Conservation (phyloP, 2,113 vertebrate genomes). For the Orthonyx spaldingii region DNA sequence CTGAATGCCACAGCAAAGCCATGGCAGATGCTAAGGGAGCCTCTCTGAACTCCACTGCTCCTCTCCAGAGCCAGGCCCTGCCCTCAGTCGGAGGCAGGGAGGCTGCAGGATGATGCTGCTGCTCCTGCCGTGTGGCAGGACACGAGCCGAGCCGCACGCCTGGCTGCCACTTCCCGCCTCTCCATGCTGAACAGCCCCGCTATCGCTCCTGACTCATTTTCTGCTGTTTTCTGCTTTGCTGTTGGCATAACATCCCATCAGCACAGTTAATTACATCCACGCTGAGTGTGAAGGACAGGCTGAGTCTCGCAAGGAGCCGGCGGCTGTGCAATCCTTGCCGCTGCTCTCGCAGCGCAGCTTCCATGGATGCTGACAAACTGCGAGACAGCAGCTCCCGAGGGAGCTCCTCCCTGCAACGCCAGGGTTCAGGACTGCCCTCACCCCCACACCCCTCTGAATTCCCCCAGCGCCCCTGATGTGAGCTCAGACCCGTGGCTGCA, state of each 20-base stretch:
- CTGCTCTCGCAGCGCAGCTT: conserved; percentile 30
- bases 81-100: background rate
- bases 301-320: conserved; percentile 62
- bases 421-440: background rate
- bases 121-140: background rate
- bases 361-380: background rate
- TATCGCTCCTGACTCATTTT: conserved; percentile 47
- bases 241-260: conserved; percentile 71
- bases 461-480: background rate
- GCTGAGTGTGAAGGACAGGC: conserved; percentile 72
- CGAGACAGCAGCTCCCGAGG: background rate
- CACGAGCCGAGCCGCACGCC: background rate
- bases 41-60: background rate
- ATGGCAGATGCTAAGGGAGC: background rate
- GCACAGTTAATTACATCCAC: conserved; percentile 73
- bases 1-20: background rate
- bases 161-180: background rate
- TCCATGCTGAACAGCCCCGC: background rate
- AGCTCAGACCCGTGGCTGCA: accelerated
- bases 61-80: background rate
- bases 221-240: conserved; percentile 60
- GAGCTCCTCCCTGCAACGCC: background rate
- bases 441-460: accelerated
- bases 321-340: conserved; percentile 46
- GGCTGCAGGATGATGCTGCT: background rate